Conservation (phyloP, 2,797 vertebrate genomes). For the Coilia nasus region DNA sequence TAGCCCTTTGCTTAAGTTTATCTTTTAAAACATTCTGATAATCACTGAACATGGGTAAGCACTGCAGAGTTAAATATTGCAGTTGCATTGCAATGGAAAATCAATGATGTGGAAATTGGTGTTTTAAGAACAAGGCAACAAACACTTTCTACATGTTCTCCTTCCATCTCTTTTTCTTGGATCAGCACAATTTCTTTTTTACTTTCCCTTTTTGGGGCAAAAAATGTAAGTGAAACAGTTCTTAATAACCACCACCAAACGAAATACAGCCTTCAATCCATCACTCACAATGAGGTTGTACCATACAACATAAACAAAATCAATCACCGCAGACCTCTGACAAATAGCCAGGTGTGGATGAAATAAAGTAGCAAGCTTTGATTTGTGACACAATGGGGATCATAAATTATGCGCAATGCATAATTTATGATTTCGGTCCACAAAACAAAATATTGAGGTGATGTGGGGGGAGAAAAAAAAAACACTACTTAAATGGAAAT, state of each 20-base stretch:
- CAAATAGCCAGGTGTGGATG: constrained; percentile 63
- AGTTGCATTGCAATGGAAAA: not conserved
- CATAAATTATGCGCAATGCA: constrained; percentile 59
- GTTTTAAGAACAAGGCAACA: not conserved
- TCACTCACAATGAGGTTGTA: constrained; percentile 61
- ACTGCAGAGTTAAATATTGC: not conserved
- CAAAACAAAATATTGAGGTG: not conserved
- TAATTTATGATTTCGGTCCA: not conserved
- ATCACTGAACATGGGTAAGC: not conserved
- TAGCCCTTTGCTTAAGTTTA: not conserved
- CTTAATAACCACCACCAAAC: constrained; percentile 40
- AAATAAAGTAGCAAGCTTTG: constrained; percentile 56
- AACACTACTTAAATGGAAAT: not conserved
- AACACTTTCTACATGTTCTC: not conserved
- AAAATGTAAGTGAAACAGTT: constrained; percentile 31
- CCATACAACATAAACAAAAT: constrained; percentile 69
- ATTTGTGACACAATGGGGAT: constrained; percentile 57
- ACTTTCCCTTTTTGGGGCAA: not conserved
- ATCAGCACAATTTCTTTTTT: not conserved
- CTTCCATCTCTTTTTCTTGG: not conserved
- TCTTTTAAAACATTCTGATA: not conserved
- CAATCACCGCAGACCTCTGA: constrained; percentile 59
- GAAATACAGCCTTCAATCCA: constrained; percentile 56
- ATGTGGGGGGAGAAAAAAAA: not conserved
- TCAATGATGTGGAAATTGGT: not conserved